A percentile compares a stretch with the other conserved stretches of the same genome.
Conservation (phyloP, 2,797 vertebrate genomes). For the Sylvia borin region DNA sequence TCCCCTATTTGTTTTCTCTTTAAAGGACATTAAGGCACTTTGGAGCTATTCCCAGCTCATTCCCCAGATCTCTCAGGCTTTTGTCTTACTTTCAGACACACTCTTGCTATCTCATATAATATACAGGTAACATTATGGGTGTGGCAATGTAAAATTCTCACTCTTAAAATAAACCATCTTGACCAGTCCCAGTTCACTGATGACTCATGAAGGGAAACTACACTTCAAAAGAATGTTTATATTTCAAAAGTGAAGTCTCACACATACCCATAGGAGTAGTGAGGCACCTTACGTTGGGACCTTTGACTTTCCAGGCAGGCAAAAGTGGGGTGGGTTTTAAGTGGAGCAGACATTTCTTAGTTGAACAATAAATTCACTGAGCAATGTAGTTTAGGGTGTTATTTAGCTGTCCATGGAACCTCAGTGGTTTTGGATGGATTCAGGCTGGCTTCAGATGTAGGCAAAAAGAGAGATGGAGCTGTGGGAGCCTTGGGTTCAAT, state of each 20-base stretch:
- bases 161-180: neutral
- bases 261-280: neutral
- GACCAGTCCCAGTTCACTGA: neutral
- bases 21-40: neutral
- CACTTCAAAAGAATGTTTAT: neutral
- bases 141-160: neutral
- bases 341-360: neutral
- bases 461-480: neutral
- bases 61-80: neutral
- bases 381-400: neutral
- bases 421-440: neutral
- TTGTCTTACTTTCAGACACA: neutral
- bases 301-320: neutral
- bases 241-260: neutral
- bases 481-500: slow-evolving; percentile 24
- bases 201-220: neutral
- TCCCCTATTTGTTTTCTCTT: neutral
- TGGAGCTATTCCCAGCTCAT: neutral
- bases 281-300: neutral
- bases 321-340: neutral
- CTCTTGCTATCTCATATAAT: neutral
- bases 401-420: neutral
- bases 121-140: rapidly evolving
- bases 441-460: neutral
- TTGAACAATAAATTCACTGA: neutral